These are phyloP conservation scores for Pycnomerus fuliginosus DNA, from an alignment of 2,888 invertebrate species.

Conservation along the genomic window DNA sequence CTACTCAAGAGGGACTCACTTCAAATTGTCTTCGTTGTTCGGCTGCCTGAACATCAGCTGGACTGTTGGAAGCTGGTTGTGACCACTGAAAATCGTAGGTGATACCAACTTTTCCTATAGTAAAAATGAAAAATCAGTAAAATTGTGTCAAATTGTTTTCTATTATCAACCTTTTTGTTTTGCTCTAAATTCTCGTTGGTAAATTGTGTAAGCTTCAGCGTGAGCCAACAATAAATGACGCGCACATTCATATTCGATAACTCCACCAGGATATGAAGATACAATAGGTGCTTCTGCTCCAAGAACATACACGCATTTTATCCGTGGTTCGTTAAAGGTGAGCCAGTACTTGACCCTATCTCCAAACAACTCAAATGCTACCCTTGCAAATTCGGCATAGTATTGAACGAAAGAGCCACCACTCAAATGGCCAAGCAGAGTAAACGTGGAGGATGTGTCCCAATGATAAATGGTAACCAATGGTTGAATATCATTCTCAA, in stretches of 20 bases:
- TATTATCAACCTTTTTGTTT: conserved; percentile 57
- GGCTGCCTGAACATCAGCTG: conserved; percentile 60
- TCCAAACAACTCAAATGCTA: conserved; percentile 58
- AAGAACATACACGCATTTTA: conserved; percentile 29
- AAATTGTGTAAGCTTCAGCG: conserved; percentile 64
- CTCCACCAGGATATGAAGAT: conserved; percentile 51
- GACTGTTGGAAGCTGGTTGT: conserved; percentile 58
- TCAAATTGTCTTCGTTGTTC: conserved; percentile 55
- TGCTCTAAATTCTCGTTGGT: conserved; percentile 60
- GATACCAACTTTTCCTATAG: conserved; percentile 49
- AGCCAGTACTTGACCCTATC: conserved; percentile 62
- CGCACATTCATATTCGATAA: conserved; percentile 63
- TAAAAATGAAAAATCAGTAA: background rate
- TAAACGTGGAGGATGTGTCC: conserved; percentile 37
- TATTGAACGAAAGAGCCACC: conserved; percentile 43
- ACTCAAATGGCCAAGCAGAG: conserved; percentile 1
- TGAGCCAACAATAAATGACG: conserved; percentile 69
- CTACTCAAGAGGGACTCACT: conserved; percentile 51
- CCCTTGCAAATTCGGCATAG: conserved; percentile 7
- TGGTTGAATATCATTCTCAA: conserved; percentile 57
- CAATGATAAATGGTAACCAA: conserved; percentile 54
- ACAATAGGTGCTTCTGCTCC: conserved; percentile 47
- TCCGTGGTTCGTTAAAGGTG: conserved; percentile 38
- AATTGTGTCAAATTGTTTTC: background rate
- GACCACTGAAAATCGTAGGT: conserved; percentile 64